Conservation (phyloP, 2,888 invertebrate species). For the Stegana nigrithorax region DNA sequence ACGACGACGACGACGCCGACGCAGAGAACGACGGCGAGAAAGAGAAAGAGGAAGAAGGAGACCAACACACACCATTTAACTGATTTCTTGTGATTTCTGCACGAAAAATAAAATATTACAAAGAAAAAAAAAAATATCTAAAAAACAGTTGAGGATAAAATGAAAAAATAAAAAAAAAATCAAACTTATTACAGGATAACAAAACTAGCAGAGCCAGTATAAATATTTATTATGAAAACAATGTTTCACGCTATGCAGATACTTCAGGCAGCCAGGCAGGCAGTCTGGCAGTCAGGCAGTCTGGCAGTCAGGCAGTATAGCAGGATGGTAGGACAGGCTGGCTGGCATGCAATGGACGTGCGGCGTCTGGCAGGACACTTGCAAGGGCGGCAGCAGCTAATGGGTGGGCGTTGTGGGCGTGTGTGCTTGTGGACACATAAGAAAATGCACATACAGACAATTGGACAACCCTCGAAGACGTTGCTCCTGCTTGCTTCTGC, state of each 20-base stretch:
- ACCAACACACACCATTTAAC: constrained; percentile 54
- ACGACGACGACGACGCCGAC: constrained; percentile 42
- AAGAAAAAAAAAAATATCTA: too few relatives aligned
- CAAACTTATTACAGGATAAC: constrained; percentile 22
- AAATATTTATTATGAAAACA: constrained; percentile 56
- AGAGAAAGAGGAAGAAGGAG: constrained; percentile 18
- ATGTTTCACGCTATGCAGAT: constrained; percentile 33
- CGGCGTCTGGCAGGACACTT: constrained; percentile 7
- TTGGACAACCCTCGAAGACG: constrained; percentile 5
- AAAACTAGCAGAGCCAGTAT: constrained; percentile 24
- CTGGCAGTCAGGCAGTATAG: too few relatives aligned
- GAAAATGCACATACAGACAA: constrained; percentile 1
- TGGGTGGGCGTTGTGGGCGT: constrained; percentile 33
- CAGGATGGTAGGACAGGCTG: too few relatives aligned
- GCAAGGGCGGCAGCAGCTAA: background rate
- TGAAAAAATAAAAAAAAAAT: constrained; percentile 5
- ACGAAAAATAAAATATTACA: constrained; percentile 3
- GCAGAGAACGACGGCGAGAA: constrained; percentile 36
- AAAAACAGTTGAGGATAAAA: too few relatives aligned
- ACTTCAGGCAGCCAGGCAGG: background rate
- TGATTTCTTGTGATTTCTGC: constrained; percentile 40
- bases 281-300: too few relatives aligned
- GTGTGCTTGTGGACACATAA: constrained; percentile 8
- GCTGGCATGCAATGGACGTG: too few relatives aligned
- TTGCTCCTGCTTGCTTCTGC: background rate